phyloP scores from a whole-genome alignment of 2,797 vertebrate genomes.

The Squalus acanthias region DNA sequence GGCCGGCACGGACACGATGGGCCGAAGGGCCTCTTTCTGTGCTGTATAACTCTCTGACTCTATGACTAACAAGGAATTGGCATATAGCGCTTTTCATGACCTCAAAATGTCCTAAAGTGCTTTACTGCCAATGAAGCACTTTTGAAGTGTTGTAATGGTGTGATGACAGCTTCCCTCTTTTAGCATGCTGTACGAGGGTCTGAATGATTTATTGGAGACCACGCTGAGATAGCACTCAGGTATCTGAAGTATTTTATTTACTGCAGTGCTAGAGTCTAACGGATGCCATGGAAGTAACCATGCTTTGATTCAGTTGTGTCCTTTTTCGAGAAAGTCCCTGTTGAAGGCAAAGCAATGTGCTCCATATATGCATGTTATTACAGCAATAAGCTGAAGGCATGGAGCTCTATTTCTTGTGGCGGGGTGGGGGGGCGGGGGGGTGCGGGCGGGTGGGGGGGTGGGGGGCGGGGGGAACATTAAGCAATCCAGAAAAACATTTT shows the following conservation, averaged over 20 bases:
- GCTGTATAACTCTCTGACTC: no score
- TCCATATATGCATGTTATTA: neutral
- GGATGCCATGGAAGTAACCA: no score
- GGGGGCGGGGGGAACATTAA: neutral
- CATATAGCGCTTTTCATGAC: no score
- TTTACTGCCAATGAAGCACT: neutral
- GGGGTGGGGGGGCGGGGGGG: neutral
- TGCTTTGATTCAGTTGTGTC: neutral
- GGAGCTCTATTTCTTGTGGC: neutral
- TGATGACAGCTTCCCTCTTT: neutral
- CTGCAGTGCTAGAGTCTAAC: neutral
- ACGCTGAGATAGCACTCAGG: neutral
- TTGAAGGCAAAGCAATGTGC: neutral
- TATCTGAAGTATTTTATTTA: neutral
- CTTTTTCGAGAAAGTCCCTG: neutral
- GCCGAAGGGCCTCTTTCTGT: no score
- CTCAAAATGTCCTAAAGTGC: no score
- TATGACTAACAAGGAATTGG: neutral
- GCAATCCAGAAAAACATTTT: neutral
- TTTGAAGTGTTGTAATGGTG: neutral
- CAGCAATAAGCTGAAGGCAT: neutral
- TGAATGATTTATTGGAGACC: neutral
- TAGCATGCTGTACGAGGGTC: neutral
- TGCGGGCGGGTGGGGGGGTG: neutral
- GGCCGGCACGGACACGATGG: no score